Percentiles rank a stretch among this genome's conserved stretches.
phyloP scores from a whole-genome alignment of 2,113 vertebrate species.

The Siniperca knerii region DNA sequence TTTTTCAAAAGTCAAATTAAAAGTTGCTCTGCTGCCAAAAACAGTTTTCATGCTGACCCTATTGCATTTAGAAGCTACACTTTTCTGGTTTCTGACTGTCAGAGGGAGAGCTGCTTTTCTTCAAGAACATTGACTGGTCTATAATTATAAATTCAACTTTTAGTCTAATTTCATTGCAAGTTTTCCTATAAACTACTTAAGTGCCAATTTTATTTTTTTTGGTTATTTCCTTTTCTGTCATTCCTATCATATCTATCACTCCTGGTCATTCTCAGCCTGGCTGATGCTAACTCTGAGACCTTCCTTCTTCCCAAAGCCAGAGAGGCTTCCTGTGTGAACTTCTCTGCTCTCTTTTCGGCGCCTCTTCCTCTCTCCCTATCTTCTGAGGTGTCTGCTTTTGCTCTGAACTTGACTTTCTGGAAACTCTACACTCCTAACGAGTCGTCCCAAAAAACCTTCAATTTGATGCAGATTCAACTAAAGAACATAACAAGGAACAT shows the following conservation, averaged over 20 bases:
- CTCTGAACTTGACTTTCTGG: slow-evolving; percentile 47
- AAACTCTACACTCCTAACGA: not conserved
- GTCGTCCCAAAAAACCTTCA: not conserved
- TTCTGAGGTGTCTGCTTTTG: slow-evolving; percentile 58
- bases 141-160: not conserved
- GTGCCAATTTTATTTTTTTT: not conserved
- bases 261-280: slow-evolving; percentile 50
- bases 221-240: not conserved
- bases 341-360: slow-evolving; percentile 47
- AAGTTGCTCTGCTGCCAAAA: not conserved
- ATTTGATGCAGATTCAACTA: not conserved
- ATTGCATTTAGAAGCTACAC: not conserved
- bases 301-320: slow-evolving; percentile 29
- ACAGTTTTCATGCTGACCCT: too few relatives aligned
- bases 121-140: too few relatives aligned
- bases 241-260: slow-evolving; percentile 20
- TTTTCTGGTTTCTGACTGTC: not conserved
- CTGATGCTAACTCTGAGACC: slow-evolving; percentile 27
- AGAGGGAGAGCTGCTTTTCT: too few relatives aligned
- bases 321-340: slow-evolving; percentile 55
- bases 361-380: slow-evolving; percentile 63
- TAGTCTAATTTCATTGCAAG: not conserved
- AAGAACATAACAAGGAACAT: not conserved
- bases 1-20: not conserved
- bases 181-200: not conserved